A percentile compares a stretch with the other conserved stretches of the same genome.
Evolutionary conservation across 2,113 vertebrate species (phyloP).

Genomic region (Scopus umbretta): DNA sequence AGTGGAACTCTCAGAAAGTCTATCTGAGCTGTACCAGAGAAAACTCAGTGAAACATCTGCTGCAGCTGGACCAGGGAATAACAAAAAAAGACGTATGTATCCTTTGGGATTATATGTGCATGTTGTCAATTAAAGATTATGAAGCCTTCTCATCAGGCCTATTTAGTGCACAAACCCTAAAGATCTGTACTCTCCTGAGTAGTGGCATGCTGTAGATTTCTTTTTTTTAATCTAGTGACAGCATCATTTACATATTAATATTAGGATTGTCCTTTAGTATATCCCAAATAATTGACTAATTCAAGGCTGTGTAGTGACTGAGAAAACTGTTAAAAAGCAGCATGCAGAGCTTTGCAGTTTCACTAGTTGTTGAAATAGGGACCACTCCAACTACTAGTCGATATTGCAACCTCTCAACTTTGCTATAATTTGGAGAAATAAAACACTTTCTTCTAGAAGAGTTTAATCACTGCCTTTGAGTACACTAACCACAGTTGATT

Average conservation of each 20-base stretch:
- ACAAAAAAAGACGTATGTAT: slow-evolving; percentile 80
- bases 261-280: background rate
- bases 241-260: background rate
- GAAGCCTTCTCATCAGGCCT: background rate
- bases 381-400: background rate
- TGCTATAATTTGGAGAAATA: background rate
- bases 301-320: background rate
- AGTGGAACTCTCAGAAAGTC: slow-evolving; percentile 73
- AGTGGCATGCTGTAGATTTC: background rate
- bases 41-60: slow-evolving; percentile 60
- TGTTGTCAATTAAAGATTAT: background rate
- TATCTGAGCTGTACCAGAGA: slow-evolving; percentile 85
- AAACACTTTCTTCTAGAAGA: background rate
- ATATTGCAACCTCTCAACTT: background rate
- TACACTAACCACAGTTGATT: background rate
- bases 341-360: background rate
- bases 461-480: background rate
- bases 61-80: slow-evolving; percentile 47
- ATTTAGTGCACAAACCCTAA: background rate
- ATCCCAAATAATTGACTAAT: background rate
- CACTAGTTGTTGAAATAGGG: background rate
- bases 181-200: background rate
- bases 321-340: background rate
- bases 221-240: background rate
- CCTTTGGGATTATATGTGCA: background rate